These are phyloP conservation scores for Oscheius myriophilus DNA, from an alignment of 2,888 invertebrate genomes.

Conservation along the genomic window DNA sequence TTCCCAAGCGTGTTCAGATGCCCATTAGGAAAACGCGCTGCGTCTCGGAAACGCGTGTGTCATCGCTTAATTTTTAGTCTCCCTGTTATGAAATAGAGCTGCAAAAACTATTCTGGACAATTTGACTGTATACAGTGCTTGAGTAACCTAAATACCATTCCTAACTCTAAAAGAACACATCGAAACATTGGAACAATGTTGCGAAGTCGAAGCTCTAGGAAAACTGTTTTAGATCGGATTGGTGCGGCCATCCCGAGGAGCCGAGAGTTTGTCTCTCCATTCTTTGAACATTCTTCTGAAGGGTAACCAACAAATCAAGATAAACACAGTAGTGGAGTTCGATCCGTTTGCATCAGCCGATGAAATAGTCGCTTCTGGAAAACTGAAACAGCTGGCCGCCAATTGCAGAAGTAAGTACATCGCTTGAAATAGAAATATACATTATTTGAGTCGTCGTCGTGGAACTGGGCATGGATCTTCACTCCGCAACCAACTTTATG, in stretches of 20 bases:
- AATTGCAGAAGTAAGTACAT: conserved; percentile 54
- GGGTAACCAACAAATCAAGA: conserved; percentile 44
- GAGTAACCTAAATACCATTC: too few species aligned
- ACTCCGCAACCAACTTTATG: conserved; percentile 63
- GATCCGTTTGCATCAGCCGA: conserved; percentile 66
- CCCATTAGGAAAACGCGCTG: too few species aligned
- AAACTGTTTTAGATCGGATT: conserved; percentile 57
- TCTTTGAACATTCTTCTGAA: conserved; percentile 62
- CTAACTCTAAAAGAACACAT: too few species aligned
- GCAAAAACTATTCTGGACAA: too few species aligned
- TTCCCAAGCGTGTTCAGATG: too few species aligned
- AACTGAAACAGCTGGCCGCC: conserved; percentile 46
- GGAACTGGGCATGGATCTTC: conserved; percentile 68
- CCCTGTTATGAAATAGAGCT: too few species aligned
- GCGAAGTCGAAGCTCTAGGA: not conserved
- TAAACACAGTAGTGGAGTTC: conserved; percentile 64
- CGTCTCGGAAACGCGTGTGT: too few species aligned
- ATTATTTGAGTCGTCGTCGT: conserved; percentile 62
- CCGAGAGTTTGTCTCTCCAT: conserved; percentile 61
- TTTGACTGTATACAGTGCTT: too few species aligned
- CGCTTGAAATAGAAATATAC: not conserved
- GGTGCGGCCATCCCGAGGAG: conserved; percentile 57
- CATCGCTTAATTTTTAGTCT: too few species aligned
- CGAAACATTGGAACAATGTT: not conserved
- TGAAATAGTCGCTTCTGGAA: conserved; percentile 65